Evolutionary conservation across 2,113 vertebrate genomes (phyloP).

Genomic region (Solea senegalensis): DNA sequence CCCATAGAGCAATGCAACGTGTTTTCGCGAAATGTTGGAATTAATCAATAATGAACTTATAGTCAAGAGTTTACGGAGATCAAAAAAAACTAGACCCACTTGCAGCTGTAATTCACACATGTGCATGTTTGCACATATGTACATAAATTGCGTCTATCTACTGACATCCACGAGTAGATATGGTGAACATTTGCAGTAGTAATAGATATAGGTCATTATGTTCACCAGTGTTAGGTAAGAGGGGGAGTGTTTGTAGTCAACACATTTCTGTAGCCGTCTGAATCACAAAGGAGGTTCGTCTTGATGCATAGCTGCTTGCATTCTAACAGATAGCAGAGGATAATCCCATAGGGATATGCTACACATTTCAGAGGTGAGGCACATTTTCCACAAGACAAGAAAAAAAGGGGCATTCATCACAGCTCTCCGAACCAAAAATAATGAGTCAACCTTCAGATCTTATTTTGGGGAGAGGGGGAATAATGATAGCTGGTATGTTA

Average conservation of each 20-base stretch:
- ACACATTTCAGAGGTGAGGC: conserved; percentile 47
- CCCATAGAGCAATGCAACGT: conserved; percentile 72
- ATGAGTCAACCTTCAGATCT: conserved; percentile 57
- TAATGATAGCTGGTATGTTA: conserved; percentile 30
- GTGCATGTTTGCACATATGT: not conserved
- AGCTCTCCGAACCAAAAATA: conserved; percentile 64
- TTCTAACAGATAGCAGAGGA: conserved; percentile 42
- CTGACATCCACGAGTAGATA: conserved; percentile 7
- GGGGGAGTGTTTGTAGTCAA: conserved; percentile 24
- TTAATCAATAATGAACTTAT: conserved; percentile 27
- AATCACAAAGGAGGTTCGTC: conserved; percentile 34
- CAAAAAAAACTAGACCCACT: conserved; percentile 11
- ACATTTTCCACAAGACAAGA: conserved; percentile 51
- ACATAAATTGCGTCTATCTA: no score
- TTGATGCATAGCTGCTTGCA: conserved; percentile 50
- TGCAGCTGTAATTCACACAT: conserved; percentile 21
- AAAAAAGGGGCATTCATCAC: conserved; percentile 63
- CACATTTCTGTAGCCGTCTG: conserved; percentile 18
- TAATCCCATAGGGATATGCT: conserved; percentile 38
- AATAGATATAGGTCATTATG: conserved; percentile 28
- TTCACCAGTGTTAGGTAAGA: conserved; percentile 40
- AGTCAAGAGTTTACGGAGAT: conserved; percentile 4
- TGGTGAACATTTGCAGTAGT: conserved; percentile 11
- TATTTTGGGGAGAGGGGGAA: not conserved
- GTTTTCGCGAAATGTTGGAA: conserved; percentile 57